These are phyloP conservation scores for Acrocyrtus sp. DNA, from an alignment of 2,888 invertebrate species.

Conservation along the genomic window DNA sequence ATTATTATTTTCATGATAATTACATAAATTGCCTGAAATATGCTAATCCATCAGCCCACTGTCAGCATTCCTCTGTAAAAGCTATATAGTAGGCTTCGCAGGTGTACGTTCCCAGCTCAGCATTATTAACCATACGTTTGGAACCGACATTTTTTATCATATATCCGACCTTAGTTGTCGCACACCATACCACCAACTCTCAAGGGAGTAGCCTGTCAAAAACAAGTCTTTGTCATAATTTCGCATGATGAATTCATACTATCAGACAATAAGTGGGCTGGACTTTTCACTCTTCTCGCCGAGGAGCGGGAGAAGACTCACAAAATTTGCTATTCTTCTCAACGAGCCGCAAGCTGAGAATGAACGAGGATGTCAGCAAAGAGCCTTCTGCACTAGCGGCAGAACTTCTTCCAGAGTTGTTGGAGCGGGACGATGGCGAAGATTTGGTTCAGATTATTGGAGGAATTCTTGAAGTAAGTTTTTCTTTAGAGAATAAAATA, in stretches of 20 bases:
- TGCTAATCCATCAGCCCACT: background rate
- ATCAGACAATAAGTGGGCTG: constrained; percentile 1
- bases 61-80: background rate
- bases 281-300: constrained; percentile 12
- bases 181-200: too few species aligned
- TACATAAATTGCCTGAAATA: background rate
- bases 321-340: constrained; percentile 41
- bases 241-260: constrained; percentile 21
- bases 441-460: constrained; percentile 30
- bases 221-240: too few species aligned
- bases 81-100: too few species aligned
- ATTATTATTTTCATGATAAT: too few species aligned
- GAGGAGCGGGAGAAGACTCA: constrained; percentile 11
- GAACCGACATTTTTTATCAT: too few species aligned
- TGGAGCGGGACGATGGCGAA: background rate
- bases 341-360: constrained; percentile 23
- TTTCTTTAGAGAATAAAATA: too few species aligned
- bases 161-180: too few species aligned
- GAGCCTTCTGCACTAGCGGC: constrained; percentile 6
- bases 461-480: constrained; percentile 18
- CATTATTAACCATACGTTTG: too few species aligned
- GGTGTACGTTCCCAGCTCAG: too few species aligned
- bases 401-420: constrained; percentile 16
- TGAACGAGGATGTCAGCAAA: background rate
- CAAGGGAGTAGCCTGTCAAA: too few species aligned